Evolutionary conservation across 2,888 invertebrate species (phyloP).

Genomic region (Itoplectis maculator): DNA sequence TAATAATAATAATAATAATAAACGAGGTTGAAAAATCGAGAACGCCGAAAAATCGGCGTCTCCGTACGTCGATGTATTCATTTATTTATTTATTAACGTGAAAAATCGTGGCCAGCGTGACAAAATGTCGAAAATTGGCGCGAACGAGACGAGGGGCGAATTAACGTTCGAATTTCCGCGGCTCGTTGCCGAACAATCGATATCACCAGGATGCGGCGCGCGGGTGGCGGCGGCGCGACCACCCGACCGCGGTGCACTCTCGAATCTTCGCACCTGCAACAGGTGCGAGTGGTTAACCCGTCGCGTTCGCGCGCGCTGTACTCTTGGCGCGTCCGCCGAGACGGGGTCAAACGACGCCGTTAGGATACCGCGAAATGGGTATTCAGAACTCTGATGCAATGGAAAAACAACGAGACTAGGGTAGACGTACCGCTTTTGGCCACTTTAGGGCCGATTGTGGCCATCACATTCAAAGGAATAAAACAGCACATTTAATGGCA

Average conservation of each 20-base stretch:
- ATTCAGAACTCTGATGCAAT: no score
- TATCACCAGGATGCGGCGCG: slow-evolving; percentile 69
- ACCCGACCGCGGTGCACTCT: slow-evolving; percentile 39
- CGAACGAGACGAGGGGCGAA: slow-evolving; percentile 79
- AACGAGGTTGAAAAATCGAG: no score
- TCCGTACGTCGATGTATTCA: no score
- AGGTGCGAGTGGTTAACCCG: slow-evolving; percentile 57
- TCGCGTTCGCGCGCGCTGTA: slow-evolving; percentile 54
- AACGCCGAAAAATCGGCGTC: no score
- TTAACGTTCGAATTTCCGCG: slow-evolving; percentile 81
- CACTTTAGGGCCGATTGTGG: no score
- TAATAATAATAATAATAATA: no score
- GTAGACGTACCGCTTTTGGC: no score
- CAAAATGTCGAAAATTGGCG: slow-evolving; percentile 37
- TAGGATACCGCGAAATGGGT: not conserved
- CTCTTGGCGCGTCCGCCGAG: slow-evolving; percentile 44
- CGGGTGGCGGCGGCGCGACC: slow-evolving; percentile 32
- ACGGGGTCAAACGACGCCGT: slow-evolving; percentile 26
- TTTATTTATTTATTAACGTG: no score
- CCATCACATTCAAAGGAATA: no score
- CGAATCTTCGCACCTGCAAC: slow-evolving; percentile 58
- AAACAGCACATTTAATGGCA: no score
- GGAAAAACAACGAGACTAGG: no score
- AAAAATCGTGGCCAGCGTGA: not conserved
- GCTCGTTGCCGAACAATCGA: slow-evolving; percentile 82